These are phyloP conservation scores for Lepilemur ruficaudatus DNA, from an alignment of 2,797 vertebrate species.

Conservation along the genomic window DNA sequence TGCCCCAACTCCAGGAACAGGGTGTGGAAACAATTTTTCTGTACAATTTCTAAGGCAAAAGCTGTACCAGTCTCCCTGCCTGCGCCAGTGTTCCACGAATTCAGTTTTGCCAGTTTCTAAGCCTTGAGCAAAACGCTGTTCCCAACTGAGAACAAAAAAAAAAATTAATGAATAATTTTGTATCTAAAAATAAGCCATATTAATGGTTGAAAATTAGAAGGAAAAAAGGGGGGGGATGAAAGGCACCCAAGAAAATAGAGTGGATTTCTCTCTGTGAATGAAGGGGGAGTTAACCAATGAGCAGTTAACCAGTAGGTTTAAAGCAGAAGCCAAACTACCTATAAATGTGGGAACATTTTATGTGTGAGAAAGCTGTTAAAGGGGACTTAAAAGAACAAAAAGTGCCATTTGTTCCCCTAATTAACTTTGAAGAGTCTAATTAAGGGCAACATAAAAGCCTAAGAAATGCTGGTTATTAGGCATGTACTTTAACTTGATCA, in stretches of 20 bases:
- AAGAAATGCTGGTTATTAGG: conserved; percentile 81
- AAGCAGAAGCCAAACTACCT: conserved; percentile 75
- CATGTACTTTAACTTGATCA: conserved; percentile 79
- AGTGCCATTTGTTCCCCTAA: conserved; percentile 83
- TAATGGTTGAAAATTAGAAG: conserved; percentile 17
- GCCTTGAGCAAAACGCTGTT: conserved; percentile 24
- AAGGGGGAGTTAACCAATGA: conserved; percentile 65
- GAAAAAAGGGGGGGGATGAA: neutral
- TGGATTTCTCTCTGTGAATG: conserved; percentile 40
- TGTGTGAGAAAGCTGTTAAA: conserved; percentile 81
- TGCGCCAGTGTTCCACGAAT: neutral
- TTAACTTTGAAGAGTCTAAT: conserved; percentile 84
- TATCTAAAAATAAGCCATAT: conserved; percentile 48
- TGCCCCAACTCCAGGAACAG: neutral
- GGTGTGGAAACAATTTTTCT: neutral
- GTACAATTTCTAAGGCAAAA: neutral
- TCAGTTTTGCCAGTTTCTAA: conserved; percentile 44
- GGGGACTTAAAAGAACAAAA: conserved; percentile 84
- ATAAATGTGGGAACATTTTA: conserved; percentile 80
- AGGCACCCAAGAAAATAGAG: conserved; percentile 12
- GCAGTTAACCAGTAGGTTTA: conserved; percentile 62
- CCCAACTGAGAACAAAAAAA: conserved; percentile 1
- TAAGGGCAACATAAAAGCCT: conserved; percentile 83
- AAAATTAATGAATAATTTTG: conserved; percentile 50
- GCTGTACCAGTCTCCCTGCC: neutral